phyloP scores from a whole-genome alignment of 2,888 invertebrate genomes.

The Apomyelois bistriatella region DNA sequence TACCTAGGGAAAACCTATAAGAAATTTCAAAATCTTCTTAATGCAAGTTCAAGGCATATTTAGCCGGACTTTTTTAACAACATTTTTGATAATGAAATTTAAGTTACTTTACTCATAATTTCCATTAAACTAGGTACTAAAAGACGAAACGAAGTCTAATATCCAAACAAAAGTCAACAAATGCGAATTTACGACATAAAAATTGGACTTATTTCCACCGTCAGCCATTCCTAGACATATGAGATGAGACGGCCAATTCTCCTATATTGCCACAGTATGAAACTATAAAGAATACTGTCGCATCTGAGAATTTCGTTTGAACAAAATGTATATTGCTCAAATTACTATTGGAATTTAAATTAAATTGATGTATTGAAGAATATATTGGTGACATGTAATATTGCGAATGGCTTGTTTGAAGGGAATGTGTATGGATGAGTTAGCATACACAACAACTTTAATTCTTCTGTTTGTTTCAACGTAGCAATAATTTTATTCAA shows the following conservation, averaged over 20 bases:
- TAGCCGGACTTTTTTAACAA: too few relatives aligned
- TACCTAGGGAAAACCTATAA: too few relatives aligned
- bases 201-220: neutral
- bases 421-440: too few relatives aligned
- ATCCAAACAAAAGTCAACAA: neutral
- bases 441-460: too few relatives aligned
- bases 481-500: too few relatives aligned
- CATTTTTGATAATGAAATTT: too few relatives aligned
- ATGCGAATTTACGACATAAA: neutral
- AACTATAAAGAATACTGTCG: conserved; percentile 5
- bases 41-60: too few relatives aligned
- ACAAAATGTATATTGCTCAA: neutral
- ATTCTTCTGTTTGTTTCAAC: too few relatives aligned
- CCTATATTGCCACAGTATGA: neutral
- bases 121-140: too few relatives aligned
- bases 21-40: too few relatives aligned
- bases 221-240: neutral
- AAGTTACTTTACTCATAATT: too few relatives aligned
- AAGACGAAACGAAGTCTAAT: too few relatives aligned
- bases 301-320: neutral
- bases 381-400: neutral
- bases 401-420: neutral
- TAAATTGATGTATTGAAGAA: neutral
- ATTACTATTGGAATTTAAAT: neutral
- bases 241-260: conserved; percentile 3